Base-by-base conservation (phyloP, 2,888 invertebrate species). In the Sesia apiformis region DNA sequence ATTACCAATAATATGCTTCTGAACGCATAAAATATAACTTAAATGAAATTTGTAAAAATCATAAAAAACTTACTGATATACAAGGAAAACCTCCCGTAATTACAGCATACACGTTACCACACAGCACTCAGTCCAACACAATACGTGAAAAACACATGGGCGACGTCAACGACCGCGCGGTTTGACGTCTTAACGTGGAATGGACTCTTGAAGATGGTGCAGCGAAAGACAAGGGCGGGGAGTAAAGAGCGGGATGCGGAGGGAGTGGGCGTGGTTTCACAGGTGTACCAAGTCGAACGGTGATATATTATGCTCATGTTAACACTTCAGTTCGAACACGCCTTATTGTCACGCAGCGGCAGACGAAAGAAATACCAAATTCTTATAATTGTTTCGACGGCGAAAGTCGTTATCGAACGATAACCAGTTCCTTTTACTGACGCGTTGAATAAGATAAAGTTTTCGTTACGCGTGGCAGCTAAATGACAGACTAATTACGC, bases 221-320 rank as follows among this genome's bases (percentile, higher is more conserved):
- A 64, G 74, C 74, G 71, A 72, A 76, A 78, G 78, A 78, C 77
- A 74, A 66, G 72, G 70, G 77, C 58, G 62, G 60, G 60, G 59
- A 56, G 60, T 53, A 59, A 60, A 69, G 66, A 60, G 69, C 58
- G 74, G 64, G 71, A 70, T 64, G 57, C 61, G 58, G 56, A 53
- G 55, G 62, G 57, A 62, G 58, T 72, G 66, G 84, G 83, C 83
- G 85, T 74, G 78, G 81, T 74, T 65, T 77, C 67, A 74, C 86
- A 87, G 86, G 87, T 87, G 85, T 80, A 84, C 78, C 78, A 76
- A 65, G 65, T 70, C 76, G 75, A 78, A 80, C 77, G 68, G 77
- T 86, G 85, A 87, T 84, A 78, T 86, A 86, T 84, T 86, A 87
- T 85, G 83, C 84, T 80, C 82, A 81, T 82, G 81, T 84, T 85